Conservation (phyloP, 1,140 invertebrate genomes). For the Conopomorpha cramerella region DNA sequence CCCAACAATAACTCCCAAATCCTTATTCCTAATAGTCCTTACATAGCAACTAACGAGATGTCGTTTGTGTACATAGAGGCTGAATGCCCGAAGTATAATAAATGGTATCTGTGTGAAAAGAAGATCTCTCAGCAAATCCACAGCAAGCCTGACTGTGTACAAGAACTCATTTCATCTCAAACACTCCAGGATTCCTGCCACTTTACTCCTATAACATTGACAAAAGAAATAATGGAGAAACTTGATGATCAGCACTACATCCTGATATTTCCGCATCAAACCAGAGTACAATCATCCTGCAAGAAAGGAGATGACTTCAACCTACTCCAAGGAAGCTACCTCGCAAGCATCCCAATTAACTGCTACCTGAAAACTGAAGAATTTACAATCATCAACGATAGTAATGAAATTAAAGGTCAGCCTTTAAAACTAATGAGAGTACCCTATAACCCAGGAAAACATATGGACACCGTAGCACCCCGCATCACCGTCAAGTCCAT, state of each 20-base stretch:
- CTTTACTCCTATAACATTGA: neutral
- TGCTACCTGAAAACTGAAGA: slow-evolving; percentile 2
- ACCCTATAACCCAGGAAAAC: too few relatives aligned
- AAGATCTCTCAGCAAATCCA: slow-evolving; percentile 1
- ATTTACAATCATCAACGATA: slow-evolving; percentile 1
- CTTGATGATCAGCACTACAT: slow-evolving; percentile 2
- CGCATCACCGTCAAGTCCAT: too few relatives aligned
- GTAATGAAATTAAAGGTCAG: too few relatives aligned
- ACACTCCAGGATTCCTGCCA: neutral
- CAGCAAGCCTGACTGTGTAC: neutral
- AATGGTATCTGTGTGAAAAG: slow-evolving; percentile 1
- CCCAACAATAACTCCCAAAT: slow-evolving; percentile 2
- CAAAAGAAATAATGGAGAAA: neutral
- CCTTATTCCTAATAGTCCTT: slow-evolving; percentile 1
- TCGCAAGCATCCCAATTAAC: neutral
- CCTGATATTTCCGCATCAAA: slow-evolving; percentile 1
- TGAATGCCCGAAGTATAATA: slow-evolving; percentile 3
- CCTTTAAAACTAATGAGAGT: too few relatives aligned
- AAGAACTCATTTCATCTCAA: neutral
- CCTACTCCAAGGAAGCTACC: neutral
- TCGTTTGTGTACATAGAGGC: slow-evolving; percentile 6
- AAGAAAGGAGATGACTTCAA: neutral
- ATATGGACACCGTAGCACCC: too few relatives aligned
- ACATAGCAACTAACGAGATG: slow-evolving; percentile 2
- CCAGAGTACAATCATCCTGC: neutral